A percentile compares a stretch with the other conserved stretches of the same genome.
Evolutionary conservation across 2,888 invertebrate genomes (phyloP).

Genomic region (Leptogaster cylindrica): DNA sequence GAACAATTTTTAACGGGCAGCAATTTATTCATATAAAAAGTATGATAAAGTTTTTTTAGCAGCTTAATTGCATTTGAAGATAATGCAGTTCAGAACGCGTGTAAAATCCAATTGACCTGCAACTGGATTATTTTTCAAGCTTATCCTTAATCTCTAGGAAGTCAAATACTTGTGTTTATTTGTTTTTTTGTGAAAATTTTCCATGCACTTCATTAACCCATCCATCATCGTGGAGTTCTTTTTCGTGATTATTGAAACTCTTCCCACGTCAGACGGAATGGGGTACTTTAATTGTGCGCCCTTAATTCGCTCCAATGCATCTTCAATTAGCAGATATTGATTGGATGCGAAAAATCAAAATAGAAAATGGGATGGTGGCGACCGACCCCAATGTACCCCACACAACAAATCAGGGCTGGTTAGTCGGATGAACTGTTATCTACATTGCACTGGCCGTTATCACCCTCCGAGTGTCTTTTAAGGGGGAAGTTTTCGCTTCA

Average conservation of each 20-base stretch:
- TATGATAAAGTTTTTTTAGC: too few relatives aligned
- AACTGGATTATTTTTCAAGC: too few relatives aligned
- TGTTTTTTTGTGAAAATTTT: too few relatives aligned
- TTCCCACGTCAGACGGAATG: constrained; percentile 1
- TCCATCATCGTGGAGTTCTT: background rate
- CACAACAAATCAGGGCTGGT: background rate
- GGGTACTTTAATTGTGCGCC: constrained; percentile 26
- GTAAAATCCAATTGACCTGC: too few relatives aligned
- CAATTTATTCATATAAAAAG: too few relatives aligned
- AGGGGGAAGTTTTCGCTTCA: constrained; percentile 8
- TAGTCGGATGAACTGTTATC: background rate
- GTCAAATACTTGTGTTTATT: too few relatives aligned
- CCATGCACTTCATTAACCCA: constrained; percentile 34
- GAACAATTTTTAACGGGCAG: too few relatives aligned
- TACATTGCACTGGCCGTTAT: constrained; percentile 37
- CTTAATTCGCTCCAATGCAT: constrained; percentile 31
- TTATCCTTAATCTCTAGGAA: too few relatives aligned
- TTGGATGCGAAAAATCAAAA: constrained; percentile 23
- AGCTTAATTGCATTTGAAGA: too few relatives aligned
- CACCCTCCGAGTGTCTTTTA: constrained; percentile 29
- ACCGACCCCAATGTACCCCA: background rate
- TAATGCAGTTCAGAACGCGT: too few relatives aligned
- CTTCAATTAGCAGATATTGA: constrained; percentile 32
- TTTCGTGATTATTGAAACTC: constrained; percentile 5
- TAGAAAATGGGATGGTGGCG: background rate